phyloP scores from a whole-genome alignment of 2,888 invertebrate genomes.

The Tetanocera ferruginea region DNA sequence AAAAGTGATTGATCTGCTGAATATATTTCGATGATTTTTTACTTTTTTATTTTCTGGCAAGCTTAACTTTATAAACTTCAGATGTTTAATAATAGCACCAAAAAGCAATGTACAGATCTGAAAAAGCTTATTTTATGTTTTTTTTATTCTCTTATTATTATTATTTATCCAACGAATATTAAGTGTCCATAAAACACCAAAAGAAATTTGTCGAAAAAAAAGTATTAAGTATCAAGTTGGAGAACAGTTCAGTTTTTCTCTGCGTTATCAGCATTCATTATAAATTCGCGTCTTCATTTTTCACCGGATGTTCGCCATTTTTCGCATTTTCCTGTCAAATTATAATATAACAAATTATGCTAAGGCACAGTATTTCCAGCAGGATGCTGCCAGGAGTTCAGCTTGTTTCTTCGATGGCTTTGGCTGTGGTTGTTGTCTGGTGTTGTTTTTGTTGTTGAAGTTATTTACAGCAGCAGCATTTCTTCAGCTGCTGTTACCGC shows the following conservation, averaged over 20 bases:
- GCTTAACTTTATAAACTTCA: no score
- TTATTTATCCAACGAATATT: not conserved
- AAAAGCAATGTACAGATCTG: no score
- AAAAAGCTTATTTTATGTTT: no score
- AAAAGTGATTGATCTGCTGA: no score
- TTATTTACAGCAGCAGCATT: not conserved
- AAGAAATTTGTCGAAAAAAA: not conserved
- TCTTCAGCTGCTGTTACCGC: not conserved
- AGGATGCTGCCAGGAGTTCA: not conserved
- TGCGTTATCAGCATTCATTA: slow-evolving; percentile 16
- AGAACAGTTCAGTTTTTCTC: not conserved
- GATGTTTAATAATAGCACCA: no score
- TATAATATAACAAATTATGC: slow-evolving; percentile 17
- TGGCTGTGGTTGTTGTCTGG: no score
- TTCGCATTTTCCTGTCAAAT: slow-evolving; percentile 22
- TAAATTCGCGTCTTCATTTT: not conserved
- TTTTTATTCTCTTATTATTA: not conserved
- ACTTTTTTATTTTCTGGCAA: no score
- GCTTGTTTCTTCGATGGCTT: not conserved
- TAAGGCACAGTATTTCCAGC: not conserved
- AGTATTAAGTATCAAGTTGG: not conserved
- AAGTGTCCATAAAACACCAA: not conserved
- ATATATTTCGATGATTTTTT: no score
- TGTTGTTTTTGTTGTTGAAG: no score
- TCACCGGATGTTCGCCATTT: slow-evolving; percentile 3